Percentiles rank a stretch among this genome's conserved stretches.
phyloP scores from a whole-genome alignment of 2,113 vertebrate genomes.

The Cyanoderma ruficeps region DNA sequence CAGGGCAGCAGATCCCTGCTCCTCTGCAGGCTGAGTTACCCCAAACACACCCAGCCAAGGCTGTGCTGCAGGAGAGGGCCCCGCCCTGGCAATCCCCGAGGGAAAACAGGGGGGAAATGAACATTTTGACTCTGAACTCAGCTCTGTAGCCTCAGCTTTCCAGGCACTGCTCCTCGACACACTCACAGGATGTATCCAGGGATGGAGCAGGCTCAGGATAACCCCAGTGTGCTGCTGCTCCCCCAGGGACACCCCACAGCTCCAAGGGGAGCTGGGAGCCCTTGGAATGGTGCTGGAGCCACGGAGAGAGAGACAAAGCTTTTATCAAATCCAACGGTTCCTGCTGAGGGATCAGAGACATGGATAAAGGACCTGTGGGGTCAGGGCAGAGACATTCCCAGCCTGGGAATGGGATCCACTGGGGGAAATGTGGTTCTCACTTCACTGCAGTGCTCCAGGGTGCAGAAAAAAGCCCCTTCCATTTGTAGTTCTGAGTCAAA shows the following conservation, averaged over 20 bases:
- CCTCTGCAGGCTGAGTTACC: background rate
- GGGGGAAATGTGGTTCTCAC: background rate
- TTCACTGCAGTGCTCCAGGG: background rate
- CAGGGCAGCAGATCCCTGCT: background rate
- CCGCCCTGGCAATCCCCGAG: background rate
- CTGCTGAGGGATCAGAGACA: background rate
- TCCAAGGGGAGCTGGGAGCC: background rate
- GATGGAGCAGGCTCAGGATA: background rate
- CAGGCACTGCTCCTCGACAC: background rate
- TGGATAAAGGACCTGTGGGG: background rate
- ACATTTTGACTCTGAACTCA: no score
- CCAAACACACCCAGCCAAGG: background rate
- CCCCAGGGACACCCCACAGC: background rate
- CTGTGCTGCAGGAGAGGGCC: background rate
- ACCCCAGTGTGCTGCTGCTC: background rate
- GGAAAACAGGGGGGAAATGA: background rate
- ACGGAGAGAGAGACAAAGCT: background rate
- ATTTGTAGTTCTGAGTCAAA: background rate
- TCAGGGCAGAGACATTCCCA: background rate
- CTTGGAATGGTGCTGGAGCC: accelerated
- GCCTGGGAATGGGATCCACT: background rate
- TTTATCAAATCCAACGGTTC: background rate
- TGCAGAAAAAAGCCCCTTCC: background rate
- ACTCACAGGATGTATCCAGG: accelerated
- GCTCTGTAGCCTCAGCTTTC: background rate